Conservation (phyloP, 2,113 vertebrate species). For the Gavialis gangeticus region DNA sequence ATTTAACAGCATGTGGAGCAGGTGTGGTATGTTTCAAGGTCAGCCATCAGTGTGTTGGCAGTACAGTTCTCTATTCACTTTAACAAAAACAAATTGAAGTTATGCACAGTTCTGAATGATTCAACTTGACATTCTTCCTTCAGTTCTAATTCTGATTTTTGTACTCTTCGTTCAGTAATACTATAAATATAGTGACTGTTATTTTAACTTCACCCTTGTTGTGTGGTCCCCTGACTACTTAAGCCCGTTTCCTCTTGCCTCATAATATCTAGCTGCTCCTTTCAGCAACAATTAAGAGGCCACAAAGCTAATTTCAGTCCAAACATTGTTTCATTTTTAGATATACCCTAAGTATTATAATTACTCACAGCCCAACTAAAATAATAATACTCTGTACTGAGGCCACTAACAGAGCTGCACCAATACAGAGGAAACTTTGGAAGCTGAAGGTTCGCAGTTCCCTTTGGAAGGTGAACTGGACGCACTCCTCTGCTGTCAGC, state of each 20-base stretch:
- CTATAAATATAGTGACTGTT: not conserved
- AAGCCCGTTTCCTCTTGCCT: not conserved
- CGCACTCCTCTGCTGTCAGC: not conserved
- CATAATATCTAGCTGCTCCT: not conserved
- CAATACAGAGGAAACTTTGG: not conserved
- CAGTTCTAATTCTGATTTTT: not conserved
- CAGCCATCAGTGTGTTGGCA: not conserved
- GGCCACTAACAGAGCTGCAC: not conserved
- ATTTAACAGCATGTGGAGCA: too few relatives aligned
- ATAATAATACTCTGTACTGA: not conserved
- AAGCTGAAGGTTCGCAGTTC: not conserved
- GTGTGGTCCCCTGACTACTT: not conserved
- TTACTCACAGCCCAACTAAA: not conserved
- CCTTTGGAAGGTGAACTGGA: accelerated
- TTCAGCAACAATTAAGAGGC: not conserved
- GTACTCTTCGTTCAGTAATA: not conserved
- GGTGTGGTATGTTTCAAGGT: too few relatives aligned
- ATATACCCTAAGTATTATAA: not conserved
- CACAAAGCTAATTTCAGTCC: not conserved
- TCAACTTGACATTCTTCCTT: not conserved
- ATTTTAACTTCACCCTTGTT: not conserved
- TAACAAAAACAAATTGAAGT: not conserved
- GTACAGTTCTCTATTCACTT: not conserved
- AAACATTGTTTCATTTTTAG: not conserved
- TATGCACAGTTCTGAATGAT: not conserved